These are phyloP conservation scores for Aulostomus chinensis DNA, from an alignment of 2,797 vertebrate species.

Conservation along the genomic window DNA sequence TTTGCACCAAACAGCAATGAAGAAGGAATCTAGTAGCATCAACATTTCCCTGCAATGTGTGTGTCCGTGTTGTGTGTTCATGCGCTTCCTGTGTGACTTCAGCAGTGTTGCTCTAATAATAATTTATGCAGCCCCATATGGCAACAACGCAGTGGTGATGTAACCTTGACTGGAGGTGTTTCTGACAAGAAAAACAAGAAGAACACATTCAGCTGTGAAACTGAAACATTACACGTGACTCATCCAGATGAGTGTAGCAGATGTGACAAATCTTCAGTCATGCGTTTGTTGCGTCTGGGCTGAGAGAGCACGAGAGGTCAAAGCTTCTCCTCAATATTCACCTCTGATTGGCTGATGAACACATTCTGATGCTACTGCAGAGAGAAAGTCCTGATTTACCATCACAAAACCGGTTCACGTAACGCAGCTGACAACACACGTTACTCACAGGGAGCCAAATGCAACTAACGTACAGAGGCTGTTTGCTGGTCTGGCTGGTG, in stretches of 20 bases:
- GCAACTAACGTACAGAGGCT: too few relatives aligned
- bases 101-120: constrained; percentile 33
- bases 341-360: neutral
- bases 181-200: constrained; percentile 29
- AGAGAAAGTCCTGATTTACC: too few relatives aligned
- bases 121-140: constrained; percentile 53
- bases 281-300: neutral
- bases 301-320: constrained; percentile 1
- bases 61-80: neutral
- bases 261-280: constrained; percentile 26
- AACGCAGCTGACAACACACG: too few relatives aligned
- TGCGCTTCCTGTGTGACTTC: constrained; percentile 5
- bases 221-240: constrained; percentile 32
- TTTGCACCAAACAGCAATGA: too few relatives aligned
- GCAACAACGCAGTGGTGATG: constrained; percentile 33
- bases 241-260: constrained; percentile 25
- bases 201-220: constrained; percentile 31
- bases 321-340: too few relatives aligned
- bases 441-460: too few relatives aligned
- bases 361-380: neutral
- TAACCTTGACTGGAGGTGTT: constrained; percentile 53
- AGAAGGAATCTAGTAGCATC: too few relatives aligned
- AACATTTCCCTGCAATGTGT: neutral
- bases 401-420: too few relatives aligned
- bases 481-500: too few relatives aligned